Conservation (phyloP, 2,888 invertebrate species). For the Malthinus seriepunctatus region DNA sequence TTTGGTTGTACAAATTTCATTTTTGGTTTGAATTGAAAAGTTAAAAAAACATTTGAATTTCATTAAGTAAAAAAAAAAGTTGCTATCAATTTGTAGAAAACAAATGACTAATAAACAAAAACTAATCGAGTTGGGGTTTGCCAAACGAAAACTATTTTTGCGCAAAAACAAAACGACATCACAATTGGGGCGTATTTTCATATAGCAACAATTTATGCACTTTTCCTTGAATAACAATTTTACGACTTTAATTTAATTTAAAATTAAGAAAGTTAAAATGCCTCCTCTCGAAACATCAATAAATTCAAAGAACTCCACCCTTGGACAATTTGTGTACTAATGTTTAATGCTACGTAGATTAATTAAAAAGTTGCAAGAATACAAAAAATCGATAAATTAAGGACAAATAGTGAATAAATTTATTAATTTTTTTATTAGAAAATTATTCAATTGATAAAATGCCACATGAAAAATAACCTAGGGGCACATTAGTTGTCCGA, state of each 20-base stretch:
- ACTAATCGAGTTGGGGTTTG: too few species aligned
- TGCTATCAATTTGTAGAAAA: too few species aligned
- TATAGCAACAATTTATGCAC: background rate
- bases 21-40: too few species aligned
- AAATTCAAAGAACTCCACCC: conserved; percentile 15
- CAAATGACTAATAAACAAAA: too few species aligned
- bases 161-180: too few species aligned
- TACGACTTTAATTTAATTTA: background rate
- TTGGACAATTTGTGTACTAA: conserved; percentile 7
- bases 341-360: background rate
- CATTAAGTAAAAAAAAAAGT: too few species aligned
- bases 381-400: background rate
- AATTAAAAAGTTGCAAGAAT: background rate
- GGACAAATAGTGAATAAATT: background rate
- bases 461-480: conserved; percentile 6
- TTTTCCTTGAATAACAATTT: background rate
- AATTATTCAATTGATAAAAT: conserved; percentile 1
- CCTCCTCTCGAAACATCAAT: background rate
- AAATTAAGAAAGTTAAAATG: background rate
- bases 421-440: background rate
- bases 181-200: too few species aligned
- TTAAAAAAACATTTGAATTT: too few species aligned
- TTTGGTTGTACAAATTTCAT: too few species aligned
- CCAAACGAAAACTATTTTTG: too few species aligned
- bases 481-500: background rate